These are phyloP conservation scores for Zophobas atratus DNA, from an alignment of 1,140 invertebrate genomes.

Conservation along the genomic window DNA sequence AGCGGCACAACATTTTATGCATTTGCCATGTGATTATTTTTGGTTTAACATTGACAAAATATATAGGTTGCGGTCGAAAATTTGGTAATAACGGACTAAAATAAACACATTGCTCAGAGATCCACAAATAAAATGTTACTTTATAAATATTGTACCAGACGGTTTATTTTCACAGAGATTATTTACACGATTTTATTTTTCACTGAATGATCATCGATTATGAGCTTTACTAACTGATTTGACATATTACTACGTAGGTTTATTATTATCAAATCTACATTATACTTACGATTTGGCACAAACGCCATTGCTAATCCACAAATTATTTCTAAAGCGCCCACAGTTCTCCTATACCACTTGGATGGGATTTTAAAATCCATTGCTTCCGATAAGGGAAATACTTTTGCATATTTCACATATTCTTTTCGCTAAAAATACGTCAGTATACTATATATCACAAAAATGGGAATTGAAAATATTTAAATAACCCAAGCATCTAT, in stretches of 20 bases:
- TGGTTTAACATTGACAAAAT: constrained; percentile 57
- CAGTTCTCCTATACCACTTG: constrained; percentile 92
- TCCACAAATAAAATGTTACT: constrained; percentile 44
- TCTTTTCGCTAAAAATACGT: constrained; percentile 90
- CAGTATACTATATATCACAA: not conserved
- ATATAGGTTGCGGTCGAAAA: constrained; percentile 58
- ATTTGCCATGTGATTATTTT: constrained; percentile 52
- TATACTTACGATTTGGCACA: constrained; percentile 87
- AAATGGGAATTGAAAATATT: not conserved
- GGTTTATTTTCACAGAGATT: constrained; percentile 21
- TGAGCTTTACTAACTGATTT: not conserved
- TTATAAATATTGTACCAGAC: constrained; percentile 33
- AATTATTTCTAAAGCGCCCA: constrained; percentile 91
- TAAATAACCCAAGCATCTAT: not conserved
- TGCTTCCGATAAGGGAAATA: constrained; percentile 89
- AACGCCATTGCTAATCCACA: constrained; percentile 91
- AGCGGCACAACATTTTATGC: constrained; percentile 19
- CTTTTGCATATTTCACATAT: constrained; percentile 97
- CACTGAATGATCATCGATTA: not conserved
- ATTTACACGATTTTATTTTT: constrained; percentile 1
- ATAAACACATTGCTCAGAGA: constrained; percentile 48
- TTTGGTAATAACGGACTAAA: constrained; percentile 49
- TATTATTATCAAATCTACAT: constrained; percentile 4
- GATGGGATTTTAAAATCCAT: constrained; percentile 91
- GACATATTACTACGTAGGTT: too few relatives aligned